phyloP scores from a whole-genome alignment of 1,140 invertebrate species.

The Drosophila simulans region DNA sequence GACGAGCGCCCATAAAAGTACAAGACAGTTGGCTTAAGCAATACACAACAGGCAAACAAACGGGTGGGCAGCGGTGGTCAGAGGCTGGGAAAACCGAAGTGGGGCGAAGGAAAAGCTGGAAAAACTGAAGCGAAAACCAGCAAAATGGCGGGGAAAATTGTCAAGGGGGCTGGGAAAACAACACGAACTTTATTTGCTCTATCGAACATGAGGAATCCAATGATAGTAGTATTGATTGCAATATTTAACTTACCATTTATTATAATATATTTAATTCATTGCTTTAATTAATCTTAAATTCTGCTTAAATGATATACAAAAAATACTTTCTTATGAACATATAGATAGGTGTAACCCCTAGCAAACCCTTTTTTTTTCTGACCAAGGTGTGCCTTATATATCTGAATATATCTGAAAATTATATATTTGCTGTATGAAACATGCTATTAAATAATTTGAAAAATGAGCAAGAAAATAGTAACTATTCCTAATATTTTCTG shows the following conservation, averaged over 20 bases:
- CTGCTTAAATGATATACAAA: no score
- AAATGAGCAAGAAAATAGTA: no score
- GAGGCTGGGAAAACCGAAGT: not conserved
- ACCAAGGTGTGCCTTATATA: not conserved
- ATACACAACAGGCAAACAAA: constrained; percentile 39
- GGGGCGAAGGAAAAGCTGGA: constrained; percentile 31
- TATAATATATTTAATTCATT: not conserved
- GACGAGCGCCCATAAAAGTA: constrained; percentile 80
- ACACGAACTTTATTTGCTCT: constrained; percentile 19
- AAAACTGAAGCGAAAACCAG: constrained; percentile 37
- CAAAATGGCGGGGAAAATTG: constrained; percentile 2
- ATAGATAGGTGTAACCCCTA: not conserved
- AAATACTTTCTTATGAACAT: no score
- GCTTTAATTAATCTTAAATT: not conserved
- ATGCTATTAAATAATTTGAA: not conserved
- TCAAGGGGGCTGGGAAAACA: not conserved
- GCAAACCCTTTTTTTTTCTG: not conserved
- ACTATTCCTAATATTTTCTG: no score
- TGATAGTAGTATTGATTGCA: not conserved
- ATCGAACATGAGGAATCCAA: no score
- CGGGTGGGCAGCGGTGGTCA: not conserved
- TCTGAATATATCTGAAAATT: not conserved
- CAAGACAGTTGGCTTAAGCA: constrained; percentile 79
- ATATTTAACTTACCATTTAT: not conserved
- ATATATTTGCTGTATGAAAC: not conserved